A percentile compares a stretch with the other conserved stretches of the same genome.
Conservation (phyloP, 2,113 vertebrate species). For the Silurus glanis region DNA sequence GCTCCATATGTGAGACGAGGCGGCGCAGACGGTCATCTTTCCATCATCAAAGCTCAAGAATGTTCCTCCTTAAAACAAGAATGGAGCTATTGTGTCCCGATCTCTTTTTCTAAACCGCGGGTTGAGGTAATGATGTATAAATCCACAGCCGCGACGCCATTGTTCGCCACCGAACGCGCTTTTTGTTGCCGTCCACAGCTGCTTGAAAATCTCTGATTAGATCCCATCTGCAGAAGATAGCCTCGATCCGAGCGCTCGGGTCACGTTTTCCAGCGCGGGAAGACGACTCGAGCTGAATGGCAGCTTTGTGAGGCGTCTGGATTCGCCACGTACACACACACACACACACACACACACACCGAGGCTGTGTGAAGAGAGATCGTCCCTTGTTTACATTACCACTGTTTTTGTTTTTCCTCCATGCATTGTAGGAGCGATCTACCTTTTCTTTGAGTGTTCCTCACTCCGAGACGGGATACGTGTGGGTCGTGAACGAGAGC, state of each 20-base stretch:
- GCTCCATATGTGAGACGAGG: slow-evolving; percentile 6
- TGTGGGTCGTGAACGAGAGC: slow-evolving; percentile 66
- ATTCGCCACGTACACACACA: slow-evolving; percentile 40
- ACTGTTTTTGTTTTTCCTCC: slow-evolving; percentile 69
- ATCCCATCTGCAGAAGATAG: slow-evolving; percentile 43
- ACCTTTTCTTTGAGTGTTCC: slow-evolving; percentile 64
- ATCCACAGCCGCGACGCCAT: slow-evolving; percentile 18
- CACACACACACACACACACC: neutral
- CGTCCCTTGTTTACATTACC: slow-evolving; percentile 64
- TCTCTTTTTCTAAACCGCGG: neutral
- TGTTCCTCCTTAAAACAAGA: slow-evolving; percentile 11
- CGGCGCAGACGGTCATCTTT: slow-evolving; percentile 22
- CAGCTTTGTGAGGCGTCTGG: slow-evolving; percentile 63
- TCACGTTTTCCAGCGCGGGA: slow-evolving; percentile 62
- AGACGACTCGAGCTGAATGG: slow-evolving; percentile 55
- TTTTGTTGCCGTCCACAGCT: slow-evolving; percentile 34
- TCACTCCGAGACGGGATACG: slow-evolving; percentile 72
- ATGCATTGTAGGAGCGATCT: slow-evolving; percentile 51
- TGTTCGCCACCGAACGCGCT: neutral
- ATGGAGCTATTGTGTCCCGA: neutral
- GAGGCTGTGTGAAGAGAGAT: slow-evolving; percentile 57
- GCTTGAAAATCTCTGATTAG: slow-evolving; percentile 37
- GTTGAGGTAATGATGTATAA: slow-evolving; percentile 44
- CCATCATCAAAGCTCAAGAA: slow-evolving; percentile 28
- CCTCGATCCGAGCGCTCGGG: slow-evolving; percentile 51